Conservation (phyloP, 2,113 vertebrate genomes). For the Forbesichthys agassizii region DNA sequence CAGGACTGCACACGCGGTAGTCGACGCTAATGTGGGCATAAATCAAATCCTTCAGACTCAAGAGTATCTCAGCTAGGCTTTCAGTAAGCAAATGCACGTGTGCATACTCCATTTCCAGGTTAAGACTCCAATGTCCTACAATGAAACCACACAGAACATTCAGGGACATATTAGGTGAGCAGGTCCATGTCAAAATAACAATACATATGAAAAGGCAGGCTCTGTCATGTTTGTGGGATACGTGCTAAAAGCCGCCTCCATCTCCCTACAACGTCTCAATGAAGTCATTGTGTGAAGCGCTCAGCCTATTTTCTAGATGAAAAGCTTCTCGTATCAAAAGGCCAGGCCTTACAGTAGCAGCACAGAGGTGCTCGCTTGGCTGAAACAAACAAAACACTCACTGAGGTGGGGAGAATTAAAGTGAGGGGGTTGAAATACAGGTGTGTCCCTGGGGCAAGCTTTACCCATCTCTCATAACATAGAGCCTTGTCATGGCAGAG, state of each 20-base stretch:
- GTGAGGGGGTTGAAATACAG: conserved; percentile 51
- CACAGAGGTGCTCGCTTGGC: conserved; percentile 26
- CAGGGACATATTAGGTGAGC: too few relatives aligned
- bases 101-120: too few relatives aligned
- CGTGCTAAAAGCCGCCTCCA: conserved; percentile 42
- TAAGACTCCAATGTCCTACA: too few relatives aligned
- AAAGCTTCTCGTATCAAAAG: conserved; percentile 52
- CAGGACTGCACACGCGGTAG: not conserved
- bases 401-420: conserved; percentile 15
- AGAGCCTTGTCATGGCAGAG: conserved; percentile 49
- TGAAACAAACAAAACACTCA: conserved; percentile 49
- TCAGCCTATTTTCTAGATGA: conserved; percentile 52
- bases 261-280: conserved; percentile 40
- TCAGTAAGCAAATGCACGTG: not conserved
- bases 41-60: too few relatives aligned
- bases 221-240: conserved; percentile 33
- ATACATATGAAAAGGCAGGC: not conserved
- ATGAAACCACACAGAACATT: too few relatives aligned
- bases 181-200: too few relatives aligned
- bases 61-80: too few relatives aligned
- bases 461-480: conserved; percentile 55
- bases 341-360: conserved; percentile 22
- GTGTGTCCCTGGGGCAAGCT: conserved; percentile 37
- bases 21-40: not conserved
- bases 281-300: conserved; percentile 46